phyloP scores from a whole-genome alignment of 2,113 vertebrate species.

The Myotis lucifugus region DNA sequence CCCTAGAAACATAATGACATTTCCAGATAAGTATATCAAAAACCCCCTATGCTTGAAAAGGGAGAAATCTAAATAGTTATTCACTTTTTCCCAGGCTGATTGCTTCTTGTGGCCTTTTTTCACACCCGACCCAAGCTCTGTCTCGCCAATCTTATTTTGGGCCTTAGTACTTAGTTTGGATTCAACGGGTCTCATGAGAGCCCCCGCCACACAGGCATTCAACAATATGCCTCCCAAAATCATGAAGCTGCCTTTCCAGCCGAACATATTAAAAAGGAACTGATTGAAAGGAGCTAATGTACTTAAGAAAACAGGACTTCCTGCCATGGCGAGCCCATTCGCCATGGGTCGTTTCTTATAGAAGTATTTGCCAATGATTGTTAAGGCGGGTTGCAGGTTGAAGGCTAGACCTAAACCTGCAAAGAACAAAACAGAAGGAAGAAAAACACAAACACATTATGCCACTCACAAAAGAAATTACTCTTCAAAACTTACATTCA shows the following conservation, averaged over 20 bases:
- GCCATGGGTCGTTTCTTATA: slow-evolving; percentile 95
- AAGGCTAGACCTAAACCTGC: slow-evolving; percentile 96
- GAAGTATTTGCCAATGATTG: slow-evolving; percentile 98
- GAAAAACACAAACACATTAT: slow-evolving; percentile 7
- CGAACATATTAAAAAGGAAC: slow-evolving; percentile 94
- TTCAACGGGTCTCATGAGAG: slow-evolving; percentile 94
- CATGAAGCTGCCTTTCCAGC: slow-evolving; percentile 97
- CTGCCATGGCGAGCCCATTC: slow-evolving; percentile 97
- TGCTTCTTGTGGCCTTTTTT: slow-evolving; percentile 80
- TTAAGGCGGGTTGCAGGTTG: slow-evolving; percentile 97
- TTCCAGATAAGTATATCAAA: slow-evolving; percentile 97
- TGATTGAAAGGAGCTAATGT: slow-evolving; percentile 97
- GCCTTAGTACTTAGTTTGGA: slow-evolving; percentile 68
- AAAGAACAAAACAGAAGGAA: slow-evolving; percentile 58
- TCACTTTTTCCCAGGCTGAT: slow-evolving; percentile 86
- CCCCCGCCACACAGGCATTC: slow-evolving; percentile 95
- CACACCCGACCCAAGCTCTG: slow-evolving; percentile 35
- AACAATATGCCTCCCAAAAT: slow-evolving; percentile 94
- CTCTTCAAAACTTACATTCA: not conserved
- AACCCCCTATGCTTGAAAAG: slow-evolving; percentile 98
- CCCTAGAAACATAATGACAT: slow-evolving; percentile 97
- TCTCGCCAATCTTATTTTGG: slow-evolving; percentile 86
- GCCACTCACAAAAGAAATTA: not conserved
- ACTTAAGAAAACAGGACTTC: slow-evolving; percentile 98
- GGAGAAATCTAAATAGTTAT: slow-evolving; percentile 93